phyloP scores from a whole-genome alignment of 2,888 invertebrate genomes.

The Polyommatus icarus region DNA sequence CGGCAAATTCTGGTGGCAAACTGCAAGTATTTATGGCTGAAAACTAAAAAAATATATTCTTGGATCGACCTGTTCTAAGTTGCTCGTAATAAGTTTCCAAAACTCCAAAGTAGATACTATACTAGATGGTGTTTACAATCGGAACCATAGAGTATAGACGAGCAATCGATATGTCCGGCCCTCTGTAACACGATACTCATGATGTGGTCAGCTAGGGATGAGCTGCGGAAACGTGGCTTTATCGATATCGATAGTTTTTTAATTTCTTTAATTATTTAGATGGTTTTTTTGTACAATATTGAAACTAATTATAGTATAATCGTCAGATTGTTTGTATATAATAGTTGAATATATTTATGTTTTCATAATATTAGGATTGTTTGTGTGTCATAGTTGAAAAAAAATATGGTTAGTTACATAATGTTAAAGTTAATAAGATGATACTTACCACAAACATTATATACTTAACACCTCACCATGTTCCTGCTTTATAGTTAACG shows the following conservation, averaged over 20 bases:
- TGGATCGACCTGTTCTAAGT: too few relatives aligned
- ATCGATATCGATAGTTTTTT: background rate
- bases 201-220: slow-evolving; percentile 35
- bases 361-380: background rate
- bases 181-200: slow-evolving; percentile 37
- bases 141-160: slow-evolving; percentile 24
- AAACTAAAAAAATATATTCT: too few relatives aligned
- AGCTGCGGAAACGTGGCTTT: background rate
- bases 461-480: background rate
- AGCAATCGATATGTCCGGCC: slow-evolving; percentile 37
- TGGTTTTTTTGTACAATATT: background rate
- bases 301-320: background rate
- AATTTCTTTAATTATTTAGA: too few relatives aligned
- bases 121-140: slow-evolving; percentile 34
- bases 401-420: too few relatives aligned
- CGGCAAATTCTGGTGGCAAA: too few relatives aligned
- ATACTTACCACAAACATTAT: background rate
- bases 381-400: too few relatives aligned
- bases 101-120: background rate
- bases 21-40: too few relatives aligned
- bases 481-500: background rate
- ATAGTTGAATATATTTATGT: background rate
- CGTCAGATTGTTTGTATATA: background rate
- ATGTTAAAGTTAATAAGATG: too few relatives aligned
- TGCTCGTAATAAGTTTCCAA: background rate